A percentile compares a stretch with the other conserved stretches of the same genome.
These are phyloP conservation scores for Cebidichthys violaceus DNA, from an alignment of 2,113 vertebrate species.

Conservation along the genomic window DNA sequence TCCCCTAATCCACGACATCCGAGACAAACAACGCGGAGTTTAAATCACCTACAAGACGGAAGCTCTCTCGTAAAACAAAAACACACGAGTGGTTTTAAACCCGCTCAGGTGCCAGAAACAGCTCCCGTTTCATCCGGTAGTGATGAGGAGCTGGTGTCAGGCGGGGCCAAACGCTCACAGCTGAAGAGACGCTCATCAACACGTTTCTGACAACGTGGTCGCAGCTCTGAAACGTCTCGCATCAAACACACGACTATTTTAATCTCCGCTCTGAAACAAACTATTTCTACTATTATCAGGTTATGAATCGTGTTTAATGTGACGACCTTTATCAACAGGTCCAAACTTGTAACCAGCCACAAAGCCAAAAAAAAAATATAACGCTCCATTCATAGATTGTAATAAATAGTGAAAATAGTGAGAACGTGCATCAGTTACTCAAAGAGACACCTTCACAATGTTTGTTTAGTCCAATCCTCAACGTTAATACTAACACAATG, in stretches of 20 bases:
- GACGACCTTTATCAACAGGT: background rate
- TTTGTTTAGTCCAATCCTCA: too few relatives aligned
- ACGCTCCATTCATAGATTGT: background rate
- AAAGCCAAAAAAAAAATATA: background rate
- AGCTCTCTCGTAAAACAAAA: background rate
- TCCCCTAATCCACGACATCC: conserved; percentile 1
- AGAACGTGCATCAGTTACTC: too few relatives aligned
- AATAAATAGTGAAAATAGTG: background rate
- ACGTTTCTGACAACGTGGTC: background rate
- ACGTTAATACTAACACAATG: too few relatives aligned
- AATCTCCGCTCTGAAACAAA: background rate
- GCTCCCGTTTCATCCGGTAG: background rate
- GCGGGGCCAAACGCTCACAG: background rate
- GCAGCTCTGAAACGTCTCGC: background rate
- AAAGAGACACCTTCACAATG: too few relatives aligned
- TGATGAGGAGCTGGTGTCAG: background rate
- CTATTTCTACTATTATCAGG: background rate
- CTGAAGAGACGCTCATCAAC: background rate
- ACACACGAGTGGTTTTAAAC: background rate
- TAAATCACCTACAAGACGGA: background rate
- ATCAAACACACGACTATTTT: conserved; percentile 42
- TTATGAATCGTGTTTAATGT: background rate
- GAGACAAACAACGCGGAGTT: background rate
- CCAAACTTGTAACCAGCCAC: background rate
- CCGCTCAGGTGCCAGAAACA: background rate